Conservation (phyloP, 1,140 invertebrate species). For the Homalodisca vitripennis region DNA sequence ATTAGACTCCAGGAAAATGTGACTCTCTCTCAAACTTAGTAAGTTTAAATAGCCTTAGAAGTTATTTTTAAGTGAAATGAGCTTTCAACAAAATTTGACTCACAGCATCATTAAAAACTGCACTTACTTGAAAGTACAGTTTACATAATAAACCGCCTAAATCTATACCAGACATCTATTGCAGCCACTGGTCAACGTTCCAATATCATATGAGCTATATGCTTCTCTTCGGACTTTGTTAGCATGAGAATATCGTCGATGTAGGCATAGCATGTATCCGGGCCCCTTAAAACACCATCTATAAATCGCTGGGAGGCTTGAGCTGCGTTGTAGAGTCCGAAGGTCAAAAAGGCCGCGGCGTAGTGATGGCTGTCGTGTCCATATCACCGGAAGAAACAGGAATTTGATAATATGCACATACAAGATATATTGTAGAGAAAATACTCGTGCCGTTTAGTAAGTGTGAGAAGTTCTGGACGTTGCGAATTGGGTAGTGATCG, state of each 20-base stretch:
- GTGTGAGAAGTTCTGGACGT: not conserved
- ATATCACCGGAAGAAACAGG: not conserved
- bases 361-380: constrained; percentile 19
- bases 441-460: not conserved
- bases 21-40: no score
- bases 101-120: no score
- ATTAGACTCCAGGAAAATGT: no score
- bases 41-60: no score
- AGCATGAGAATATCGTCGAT: constrained; percentile 57
- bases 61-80: no score
- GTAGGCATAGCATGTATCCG: constrained; percentile 48
- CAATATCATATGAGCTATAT: no score
- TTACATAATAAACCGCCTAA: no score
- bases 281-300: constrained; percentile 35
- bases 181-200: no score
- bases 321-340: constrained; percentile 29
- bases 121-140: no score
- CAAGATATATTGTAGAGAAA: not conserved
- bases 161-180: no score
- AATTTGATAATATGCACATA: not conserved
- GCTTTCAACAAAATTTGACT: no score
- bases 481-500: not conserved
- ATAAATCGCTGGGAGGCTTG: constrained; percentile 31
- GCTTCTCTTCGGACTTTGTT: constrained; percentile 41
- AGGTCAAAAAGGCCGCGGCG: constrained; percentile 18